Percentiles rank a stretch among this genome's conserved stretches.
phyloP scores from a whole-genome alignment of 2,888 invertebrate genomes.

The Drosophila pseudotalamancana region DNA sequence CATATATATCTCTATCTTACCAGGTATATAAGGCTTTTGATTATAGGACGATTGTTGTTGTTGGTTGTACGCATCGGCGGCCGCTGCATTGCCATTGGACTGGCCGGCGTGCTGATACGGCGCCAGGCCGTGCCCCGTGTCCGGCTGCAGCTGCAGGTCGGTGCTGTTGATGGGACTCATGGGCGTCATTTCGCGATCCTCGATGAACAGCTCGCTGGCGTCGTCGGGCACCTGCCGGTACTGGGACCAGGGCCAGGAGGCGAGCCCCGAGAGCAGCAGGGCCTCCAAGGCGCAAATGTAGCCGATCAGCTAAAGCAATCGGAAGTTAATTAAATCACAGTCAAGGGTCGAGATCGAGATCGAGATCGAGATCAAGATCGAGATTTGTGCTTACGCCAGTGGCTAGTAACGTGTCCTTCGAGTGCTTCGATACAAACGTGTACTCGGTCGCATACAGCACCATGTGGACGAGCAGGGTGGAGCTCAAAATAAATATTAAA shows the following conservation, averaged over 20 bases:
- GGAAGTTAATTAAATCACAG: not conserved
- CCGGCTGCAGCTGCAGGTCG: constrained; percentile 79
- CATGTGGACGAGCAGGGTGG: constrained; percentile 89
- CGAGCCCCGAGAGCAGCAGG: constrained; percentile 86
- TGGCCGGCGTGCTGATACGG: constrained; percentile 70
- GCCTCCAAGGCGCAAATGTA: constrained; percentile 87
- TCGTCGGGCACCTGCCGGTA: constrained; percentile 88
- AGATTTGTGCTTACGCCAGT: constrained; percentile 88
- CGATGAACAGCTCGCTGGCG: constrained; percentile 86
- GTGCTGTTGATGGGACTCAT: constrained; percentile 85
- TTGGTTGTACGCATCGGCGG: constrained; percentile 83
- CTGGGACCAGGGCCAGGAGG: constrained; percentile 86
- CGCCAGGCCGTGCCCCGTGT: constrained; percentile 76
- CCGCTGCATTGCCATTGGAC: constrained; percentile 75
- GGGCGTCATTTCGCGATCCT: constrained; percentile 85
- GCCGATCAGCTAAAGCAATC: constrained; percentile 86
- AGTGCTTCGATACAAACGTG: constrained; percentile 89
- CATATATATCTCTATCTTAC: too few relatives aligned
- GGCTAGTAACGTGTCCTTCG: constrained; percentile 88
- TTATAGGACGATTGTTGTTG: constrained; percentile 84
- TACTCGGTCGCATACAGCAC: constrained; percentile 88
- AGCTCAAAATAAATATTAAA: constrained; percentile 89
- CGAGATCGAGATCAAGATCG: too few relatives aligned
- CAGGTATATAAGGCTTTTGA: constrained; percentile 85
- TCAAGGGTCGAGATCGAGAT: too few relatives aligned